A percentile compares a stretch with the other conserved stretches of the same genome.
Evolutionary conservation across 2,113 vertebrate genomes (phyloP).

Genomic region (Plotosus lineatus): DNA sequence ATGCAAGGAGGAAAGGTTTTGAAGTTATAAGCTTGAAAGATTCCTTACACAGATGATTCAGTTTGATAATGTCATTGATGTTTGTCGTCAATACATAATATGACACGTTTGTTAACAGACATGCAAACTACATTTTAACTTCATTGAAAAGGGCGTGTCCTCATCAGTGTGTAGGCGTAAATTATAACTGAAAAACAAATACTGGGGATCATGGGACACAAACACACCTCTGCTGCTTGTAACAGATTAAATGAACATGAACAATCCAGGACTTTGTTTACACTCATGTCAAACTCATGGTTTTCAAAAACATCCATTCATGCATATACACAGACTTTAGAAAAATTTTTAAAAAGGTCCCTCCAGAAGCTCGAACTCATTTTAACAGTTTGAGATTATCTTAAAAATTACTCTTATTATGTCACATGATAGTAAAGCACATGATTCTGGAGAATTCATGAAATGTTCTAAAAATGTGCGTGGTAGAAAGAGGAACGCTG

Average conservation of each 20-base stretch:
- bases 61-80: neutral
- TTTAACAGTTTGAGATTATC: neutral
- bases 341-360: neutral
- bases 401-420: neutral
- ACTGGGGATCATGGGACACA: neutral
- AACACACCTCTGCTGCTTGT: neutral
- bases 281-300: neutral
- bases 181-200: neutral
- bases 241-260: neutral
- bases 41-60: neutral
- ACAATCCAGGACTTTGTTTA: neutral
- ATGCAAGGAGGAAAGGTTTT: neutral
- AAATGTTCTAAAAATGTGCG: constrained; percentile 47
- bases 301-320: neutral
- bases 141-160: neutral
- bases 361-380: neutral
- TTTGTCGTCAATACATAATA: neutral
- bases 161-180: neutral
- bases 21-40: neutral
- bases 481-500: constrained; percentile 30
- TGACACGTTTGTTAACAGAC: neutral
- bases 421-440: constrained; percentile 27
- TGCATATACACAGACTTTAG: neutral
- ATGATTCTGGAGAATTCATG: constrained; percentile 37
- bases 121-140: neutral